Conservation (phyloP, 2,888 invertebrate genomes). For the Drosophila fungiperda region DNA sequence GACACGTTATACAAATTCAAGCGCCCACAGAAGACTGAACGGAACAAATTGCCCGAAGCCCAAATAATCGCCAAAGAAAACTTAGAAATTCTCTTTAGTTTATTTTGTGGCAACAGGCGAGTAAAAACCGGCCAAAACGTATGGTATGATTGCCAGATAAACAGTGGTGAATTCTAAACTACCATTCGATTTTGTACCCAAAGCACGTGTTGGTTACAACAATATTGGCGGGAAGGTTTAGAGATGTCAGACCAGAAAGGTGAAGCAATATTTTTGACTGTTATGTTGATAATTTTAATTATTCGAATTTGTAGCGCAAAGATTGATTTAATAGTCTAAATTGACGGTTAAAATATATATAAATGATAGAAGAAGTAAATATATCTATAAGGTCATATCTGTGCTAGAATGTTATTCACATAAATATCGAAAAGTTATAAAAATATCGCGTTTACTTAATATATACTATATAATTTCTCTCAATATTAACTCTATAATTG, state of each 20-base stretch:
- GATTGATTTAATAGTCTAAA: background rate
- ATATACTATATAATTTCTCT: background rate
- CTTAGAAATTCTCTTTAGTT: constrained; percentile 78
- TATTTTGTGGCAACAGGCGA: constrained; percentile 48
- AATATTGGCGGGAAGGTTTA: constrained; percentile 35
- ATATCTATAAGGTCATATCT: no score
- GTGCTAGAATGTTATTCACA: no score
- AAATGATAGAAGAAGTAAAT: no score
- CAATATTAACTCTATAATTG: background rate
- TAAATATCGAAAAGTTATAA: no score
- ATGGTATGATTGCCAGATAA: constrained; percentile 53
- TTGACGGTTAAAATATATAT: background rate
- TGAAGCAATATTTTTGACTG: background rate
- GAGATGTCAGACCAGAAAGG: background rate
- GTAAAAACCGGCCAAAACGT: constrained; percentile 45
- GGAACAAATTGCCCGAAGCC: constrained; percentile 43
- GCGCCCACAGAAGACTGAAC: constrained; percentile 79
- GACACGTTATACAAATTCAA: constrained; percentile 65
- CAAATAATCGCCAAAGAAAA: constrained; percentile 79
- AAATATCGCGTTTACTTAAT: background rate
- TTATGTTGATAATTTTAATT: background rate
- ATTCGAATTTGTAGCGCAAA: background rate
- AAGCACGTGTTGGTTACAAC: constrained; percentile 33
- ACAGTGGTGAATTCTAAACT: constrained; percentile 52
- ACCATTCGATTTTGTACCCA: background rate